Percentiles rank a stretch among this genome's conserved stretches.
Evolutionary conservation across 2,113 vertebrate genomes (phyloP).

Genomic region (Cyanoderma ruficeps): DNA sequence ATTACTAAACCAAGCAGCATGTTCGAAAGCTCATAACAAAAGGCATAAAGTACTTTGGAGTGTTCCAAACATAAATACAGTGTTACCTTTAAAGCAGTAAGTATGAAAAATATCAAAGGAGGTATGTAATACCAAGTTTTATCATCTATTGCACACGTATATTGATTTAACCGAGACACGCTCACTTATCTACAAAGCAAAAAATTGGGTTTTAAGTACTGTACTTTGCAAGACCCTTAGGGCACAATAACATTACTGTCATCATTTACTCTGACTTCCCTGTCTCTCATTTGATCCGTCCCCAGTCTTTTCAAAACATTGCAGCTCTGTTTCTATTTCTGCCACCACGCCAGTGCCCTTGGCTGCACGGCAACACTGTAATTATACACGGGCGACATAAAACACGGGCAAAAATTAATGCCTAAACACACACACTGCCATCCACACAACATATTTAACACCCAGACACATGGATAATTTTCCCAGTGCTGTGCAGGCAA

Average conservation of each 20-base stretch:
- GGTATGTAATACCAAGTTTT: conserved; percentile 41
- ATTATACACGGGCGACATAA: not conserved
- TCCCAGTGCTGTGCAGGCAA: not conserved
- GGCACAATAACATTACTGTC: conserved; percentile 55
- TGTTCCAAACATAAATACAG: not conserved
- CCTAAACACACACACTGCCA: not conserved
- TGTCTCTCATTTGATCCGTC: not conserved
- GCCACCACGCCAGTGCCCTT: not conserved
- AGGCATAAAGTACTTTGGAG: not conserved
- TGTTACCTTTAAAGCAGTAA: conserved; percentile 31
- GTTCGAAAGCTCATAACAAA: not conserved
- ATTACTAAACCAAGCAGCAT: not conserved
- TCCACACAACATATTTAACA: rapidly evolving
- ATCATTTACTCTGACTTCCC: conserved; percentile 22
- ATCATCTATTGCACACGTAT: conserved; percentile 13
- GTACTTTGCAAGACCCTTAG: conserved; percentile 48
- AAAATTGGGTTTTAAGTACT: conserved; percentile 60
- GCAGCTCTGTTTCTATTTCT: not conserved
- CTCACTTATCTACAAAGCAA: conserved; percentile 65
- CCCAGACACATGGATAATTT: not conserved
- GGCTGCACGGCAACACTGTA: not conserved
- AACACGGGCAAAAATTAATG: not conserved
- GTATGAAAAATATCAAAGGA: conserved; percentile 50
- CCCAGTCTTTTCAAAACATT: not conserved
- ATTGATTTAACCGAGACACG: conserved; percentile 46